These are phyloP conservation scores for Ochlodes sylvanus DNA, from an alignment of 2,888 invertebrate genomes.

Conservation along the genomic window DNA sequence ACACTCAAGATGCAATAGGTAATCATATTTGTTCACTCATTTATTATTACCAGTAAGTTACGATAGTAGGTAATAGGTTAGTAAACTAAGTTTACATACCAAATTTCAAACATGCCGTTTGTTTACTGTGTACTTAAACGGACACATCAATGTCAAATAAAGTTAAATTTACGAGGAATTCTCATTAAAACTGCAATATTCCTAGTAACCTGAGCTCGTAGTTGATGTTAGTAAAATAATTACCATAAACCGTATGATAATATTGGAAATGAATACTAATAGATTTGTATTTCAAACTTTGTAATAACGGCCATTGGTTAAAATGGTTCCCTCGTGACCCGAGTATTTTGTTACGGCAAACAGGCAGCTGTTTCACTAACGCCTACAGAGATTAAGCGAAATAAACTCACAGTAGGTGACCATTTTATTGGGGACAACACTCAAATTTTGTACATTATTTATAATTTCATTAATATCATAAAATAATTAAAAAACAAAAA, in stretches of 20 bases:
- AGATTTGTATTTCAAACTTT: slow-evolving; percentile 49
- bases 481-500: too few species aligned
- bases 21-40: too few species aligned
- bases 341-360: slow-evolving; percentile 55
- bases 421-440: too few species aligned
- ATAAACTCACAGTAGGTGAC: background rate
- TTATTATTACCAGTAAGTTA: too few species aligned
- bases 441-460: too few species aligned
- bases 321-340: slow-evolving; percentile 50
- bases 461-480: too few species aligned
- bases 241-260: slow-evolving; percentile 30
- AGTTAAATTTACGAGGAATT: slow-evolving; percentile 27
- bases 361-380: slow-evolving; percentile 18
- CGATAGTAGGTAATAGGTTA: too few species aligned
- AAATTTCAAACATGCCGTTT: too few species aligned
- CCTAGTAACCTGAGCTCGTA: slow-evolving; percentile 26
- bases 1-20: too few species aligned
- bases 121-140: too few species aligned
- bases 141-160: slow-evolving; percentile 11
- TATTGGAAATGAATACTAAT: slow-evolving; percentile 45
- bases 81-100: too few species aligned
- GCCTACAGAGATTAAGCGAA: background rate
- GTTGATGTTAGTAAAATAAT: slow-evolving; percentile 33
- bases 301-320: slow-evolving; percentile 46
- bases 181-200: slow-evolving; percentile 7